phyloP scores from a whole-genome alignment of 2,113 vertebrate genomes.

The Tachysurus fulvidraco region DNA sequence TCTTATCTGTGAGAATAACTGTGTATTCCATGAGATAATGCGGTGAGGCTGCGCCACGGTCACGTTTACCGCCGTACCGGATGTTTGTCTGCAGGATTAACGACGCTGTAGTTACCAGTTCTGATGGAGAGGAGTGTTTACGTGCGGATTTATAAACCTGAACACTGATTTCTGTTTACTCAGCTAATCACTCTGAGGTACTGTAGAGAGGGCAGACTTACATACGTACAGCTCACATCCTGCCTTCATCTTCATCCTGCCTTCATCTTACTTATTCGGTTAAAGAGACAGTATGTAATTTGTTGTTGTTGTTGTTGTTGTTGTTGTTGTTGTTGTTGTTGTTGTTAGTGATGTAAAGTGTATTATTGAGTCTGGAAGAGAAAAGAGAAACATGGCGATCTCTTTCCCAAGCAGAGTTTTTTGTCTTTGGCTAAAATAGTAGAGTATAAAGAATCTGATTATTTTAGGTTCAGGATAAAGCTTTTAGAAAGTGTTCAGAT shows the following conservation, averaged over 20 bases:
- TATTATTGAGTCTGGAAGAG: not conserved
- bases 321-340: not conserved
- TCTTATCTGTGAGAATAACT: not conserved
- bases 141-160: not conserved
- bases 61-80: constrained; percentile 27
- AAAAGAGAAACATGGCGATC: not conserved
- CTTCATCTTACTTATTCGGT: not conserved
- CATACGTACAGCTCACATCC: not conserved
- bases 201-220: not conserved
- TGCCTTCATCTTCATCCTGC: not conserved
- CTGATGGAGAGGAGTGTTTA: constrained; percentile 26
- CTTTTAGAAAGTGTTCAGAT: not conserved
- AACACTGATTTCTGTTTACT: constrained; percentile 14
- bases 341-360: not conserved
- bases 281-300: not conserved
- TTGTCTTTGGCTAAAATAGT: not conserved
- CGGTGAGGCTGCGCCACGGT: not conserved
- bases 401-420: not conserved
- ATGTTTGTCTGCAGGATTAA: constrained; percentile 32
- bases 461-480: not conserved
- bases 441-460: not conserved
- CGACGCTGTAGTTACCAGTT: constrained; percentile 33
- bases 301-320: not conserved
- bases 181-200: constrained; percentile 34
- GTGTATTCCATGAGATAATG: not conserved